Conservation (phyloP, 1,140 invertebrate species). For the Octopus sinensis region DNA sequence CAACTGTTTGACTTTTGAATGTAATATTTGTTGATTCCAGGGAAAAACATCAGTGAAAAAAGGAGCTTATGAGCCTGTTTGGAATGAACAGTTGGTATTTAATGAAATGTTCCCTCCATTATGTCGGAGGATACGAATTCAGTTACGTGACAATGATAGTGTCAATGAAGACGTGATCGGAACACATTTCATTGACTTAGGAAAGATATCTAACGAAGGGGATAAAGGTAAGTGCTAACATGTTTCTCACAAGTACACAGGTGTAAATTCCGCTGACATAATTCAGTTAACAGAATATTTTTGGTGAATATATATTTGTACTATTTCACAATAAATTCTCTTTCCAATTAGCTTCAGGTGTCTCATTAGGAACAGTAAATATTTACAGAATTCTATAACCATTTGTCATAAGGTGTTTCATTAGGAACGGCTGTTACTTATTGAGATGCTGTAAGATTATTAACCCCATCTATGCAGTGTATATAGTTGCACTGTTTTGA, state of each 20-base stretch:
- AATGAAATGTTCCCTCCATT: slow-evolving; percentile 58
- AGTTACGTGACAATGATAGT: slow-evolving; percentile 53
- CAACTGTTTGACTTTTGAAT: neutral
- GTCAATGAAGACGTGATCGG: slow-evolving; percentile 57
- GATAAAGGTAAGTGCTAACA: slow-evolving; percentile 48
- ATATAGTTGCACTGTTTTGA: too few species aligned
- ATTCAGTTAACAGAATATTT: too few species aligned
- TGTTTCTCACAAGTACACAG: neutral
- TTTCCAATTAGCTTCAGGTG: too few species aligned
- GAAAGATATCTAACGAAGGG: slow-evolving; percentile 54
- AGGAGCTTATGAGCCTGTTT: slow-evolving; percentile 53
- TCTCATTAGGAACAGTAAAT: too few species aligned
- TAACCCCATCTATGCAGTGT: too few species aligned
- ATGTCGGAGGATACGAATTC: slow-evolving; percentile 51
- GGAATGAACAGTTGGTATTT: slow-evolving; percentile 57
- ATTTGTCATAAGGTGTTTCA: too few species aligned
- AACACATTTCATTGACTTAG: slow-evolving; percentile 56
- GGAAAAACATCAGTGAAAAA: slow-evolving; percentile 54
- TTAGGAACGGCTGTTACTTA: too few species aligned
- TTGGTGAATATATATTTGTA: too few species aligned
- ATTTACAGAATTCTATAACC: too few species aligned
- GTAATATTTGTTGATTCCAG: slow-evolving; percentile 28
- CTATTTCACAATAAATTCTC: too few species aligned
- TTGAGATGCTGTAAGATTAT: too few species aligned
- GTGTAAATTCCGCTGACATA: too few species aligned